Base-by-base conservation (phyloP, 2,888 invertebrate genomes). In the Panopea generosa region DNA sequence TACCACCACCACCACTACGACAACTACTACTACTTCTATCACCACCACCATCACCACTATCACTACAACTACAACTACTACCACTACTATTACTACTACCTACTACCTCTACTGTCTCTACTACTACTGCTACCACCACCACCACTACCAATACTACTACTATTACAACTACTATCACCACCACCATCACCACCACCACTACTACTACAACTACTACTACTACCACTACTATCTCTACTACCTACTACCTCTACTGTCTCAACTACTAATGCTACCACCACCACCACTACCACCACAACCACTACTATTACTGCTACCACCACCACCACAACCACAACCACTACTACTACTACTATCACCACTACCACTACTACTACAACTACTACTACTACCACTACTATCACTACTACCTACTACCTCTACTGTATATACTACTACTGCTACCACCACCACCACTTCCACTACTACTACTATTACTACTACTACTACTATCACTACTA, bases 161-260 rank as follows among this genome's bases (percentile, higher is more conserved):
- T 33, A 33, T 11, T 33, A 33, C 33, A 7, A 33, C 59, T 59
- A 59, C 59, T 33, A 33, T 11, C 11, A 33, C 33, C 11, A 33
- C 33, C 11, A 33, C 33, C 33, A 33, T 11, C 11, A 33, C 4
- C 11, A 33, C 33, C 11, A 33, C 33, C 11, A 33, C 33, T 11
- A 33, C 33, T 33, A 33, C 33, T 33, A 33, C 33, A 7, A 33
- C 33, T 33, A 33, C 33, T 11, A 33, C 33, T 33, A 33, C 33
- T 33, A 33, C 33, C 11, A 33, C 33, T 33, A 33, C 33, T 33
- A 33, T 7, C 11, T 7, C 33, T 11, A 33, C 33, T 33, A 33
- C 33, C 73, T 65, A 62, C 53, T 45, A 43, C 74, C 45, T 20
- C 60, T 50, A 59, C 72, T 52, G 33, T 59, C 55, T 9, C 55